Base-by-base conservation (phyloP, 2,888 invertebrate genomes). In the Lissonota sp. region DNA sequence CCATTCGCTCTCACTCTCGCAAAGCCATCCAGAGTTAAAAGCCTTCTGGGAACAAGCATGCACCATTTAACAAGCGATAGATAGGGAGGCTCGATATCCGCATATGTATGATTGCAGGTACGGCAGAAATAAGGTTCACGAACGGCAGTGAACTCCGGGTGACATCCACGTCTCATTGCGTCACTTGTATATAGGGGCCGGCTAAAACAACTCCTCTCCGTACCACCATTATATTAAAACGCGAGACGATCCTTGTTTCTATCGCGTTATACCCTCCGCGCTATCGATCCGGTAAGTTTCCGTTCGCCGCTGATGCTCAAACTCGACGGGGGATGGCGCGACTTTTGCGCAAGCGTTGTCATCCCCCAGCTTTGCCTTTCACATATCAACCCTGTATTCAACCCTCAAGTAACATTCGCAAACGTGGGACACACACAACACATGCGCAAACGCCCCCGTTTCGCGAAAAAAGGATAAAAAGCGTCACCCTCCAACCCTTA, bases 241-340 rank as follows among this genome's bases (percentile, higher is more conserved):
- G 6, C 53, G 14, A n/a, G 12, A 53, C 53, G 6, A 12, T 26
- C 26, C 26, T 53, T 53, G 53, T 53, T 2, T 6, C 6, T 12
- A 2, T 49, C 58, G 49, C 49, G 67, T 74, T 69, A 44, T 63
- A 49, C 74, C 64, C 51, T 60, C 39, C 8, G 14, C 26, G 26
- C 53, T 89, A 89, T 89, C 88, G 88, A 89, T 88, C 88, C 82
- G 63, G 86, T 83, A 86, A 87, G 84, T 87, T 88, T 86, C 86
- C 88, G 84, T 81, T 80, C 83, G 81, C 79, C 85, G 84, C 85
- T 53, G n/a, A n/a, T n/a, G 55, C 67, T 14, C 5, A 67, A 67
- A 46, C 46, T 62, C 60, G 74, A 44, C 70, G 55, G 26, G 64
- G 58, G 60, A 53, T 55, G 49, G 40, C 86, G 83, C 70, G 37